Base-by-base conservation (phyloP, 2,797 vertebrate species). In the Hypotaenidia philippensis region DNA sequence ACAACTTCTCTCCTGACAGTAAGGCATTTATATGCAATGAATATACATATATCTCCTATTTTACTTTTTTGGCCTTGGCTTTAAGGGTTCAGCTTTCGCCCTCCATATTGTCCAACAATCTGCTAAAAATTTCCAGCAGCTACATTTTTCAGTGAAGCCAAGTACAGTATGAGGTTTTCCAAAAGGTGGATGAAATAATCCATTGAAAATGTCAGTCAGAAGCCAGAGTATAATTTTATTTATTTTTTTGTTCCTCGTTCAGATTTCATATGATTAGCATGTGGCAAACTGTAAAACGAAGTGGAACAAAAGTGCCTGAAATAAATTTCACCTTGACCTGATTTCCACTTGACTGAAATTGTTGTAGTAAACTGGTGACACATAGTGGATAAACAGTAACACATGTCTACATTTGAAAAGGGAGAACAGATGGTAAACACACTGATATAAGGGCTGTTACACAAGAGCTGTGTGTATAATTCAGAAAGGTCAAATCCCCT, bases 311-410 rank as follows among this genome's bases (percentile, higher is more conserved):
- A 94, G 85, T 61, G 92, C 85, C 87, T 96, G 89, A 97, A 97
- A 97, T 97, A 97, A 96, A 95, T 95, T 96, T 97, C 90, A 97
- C 96, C 95, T 97, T 97, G 94, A 97, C 87, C 93, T 96, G 94
- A 94, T 96, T 97, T 92, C 93, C 96, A 96, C 94, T 97, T 97
- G 91, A 97, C 87, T 95, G 94, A 96, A 95, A 97, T 93, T 96
- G 96, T 95, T 97, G 94, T 95, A 97, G 96, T 96, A 97, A 96
- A 96, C 97, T 96, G 95, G 96, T 97, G 96, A 97, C 97, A 97
- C 95, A 96, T 96, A 97, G 94, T 97, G 94, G 96, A 97, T 97
- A 97, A 97, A 95, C 94, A 96, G 93, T 96, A 97, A 97, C 97
- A 97, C 91, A 87, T 96, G 92, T 95, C 90, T 94, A 72, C 90